Conservation (phyloP, 1,140 invertebrate genomes). For the Camponotus vicinus region DNA sequence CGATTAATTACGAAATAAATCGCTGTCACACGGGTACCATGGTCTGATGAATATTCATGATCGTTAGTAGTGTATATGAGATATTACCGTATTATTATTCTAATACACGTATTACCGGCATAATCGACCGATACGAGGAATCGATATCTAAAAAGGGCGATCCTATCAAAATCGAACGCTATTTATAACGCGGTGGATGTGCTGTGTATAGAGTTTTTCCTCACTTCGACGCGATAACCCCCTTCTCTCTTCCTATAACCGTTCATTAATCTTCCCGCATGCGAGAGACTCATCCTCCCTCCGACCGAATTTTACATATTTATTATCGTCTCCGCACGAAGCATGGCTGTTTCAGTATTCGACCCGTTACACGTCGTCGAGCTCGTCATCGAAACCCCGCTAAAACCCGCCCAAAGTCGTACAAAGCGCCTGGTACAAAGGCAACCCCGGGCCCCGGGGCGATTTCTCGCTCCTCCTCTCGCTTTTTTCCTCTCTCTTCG, state of each 20-base stretch:
- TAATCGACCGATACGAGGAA: conserved; percentile 19
- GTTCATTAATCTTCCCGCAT: conserved; percentile 50
- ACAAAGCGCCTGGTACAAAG: conserved; percentile 54
- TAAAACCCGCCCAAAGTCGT: conserved; percentile 55
- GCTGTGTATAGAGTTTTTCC: background rate
- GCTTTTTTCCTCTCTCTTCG: conserved; percentile 21
- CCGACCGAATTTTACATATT: conserved; percentile 50
- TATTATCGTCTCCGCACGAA: conserved; percentile 14
- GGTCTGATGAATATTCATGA: conserved; percentile 56
- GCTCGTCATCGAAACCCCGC: conserved; percentile 43
- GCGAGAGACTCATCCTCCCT: background rate
- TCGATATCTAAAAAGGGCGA: background rate
- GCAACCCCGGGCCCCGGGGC: background rate
- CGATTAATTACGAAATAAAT: conserved; percentile 59
- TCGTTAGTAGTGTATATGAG: background rate
- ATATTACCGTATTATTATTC: conserved; percentile 46
- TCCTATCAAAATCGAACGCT: background rate
- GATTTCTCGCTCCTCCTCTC: conserved; percentile 16
- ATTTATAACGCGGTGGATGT: background rate
- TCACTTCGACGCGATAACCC: background rate
- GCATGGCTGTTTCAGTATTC: conserved; percentile 42
- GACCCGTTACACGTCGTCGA: conserved; percentile 20
- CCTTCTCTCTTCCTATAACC: background rate
- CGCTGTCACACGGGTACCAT: background rate
- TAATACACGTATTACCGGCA: background rate